These are phyloP conservation scores for Bellardia bayeri DNA, from an alignment of 2,888 invertebrate genomes.

Conservation along the genomic window DNA sequence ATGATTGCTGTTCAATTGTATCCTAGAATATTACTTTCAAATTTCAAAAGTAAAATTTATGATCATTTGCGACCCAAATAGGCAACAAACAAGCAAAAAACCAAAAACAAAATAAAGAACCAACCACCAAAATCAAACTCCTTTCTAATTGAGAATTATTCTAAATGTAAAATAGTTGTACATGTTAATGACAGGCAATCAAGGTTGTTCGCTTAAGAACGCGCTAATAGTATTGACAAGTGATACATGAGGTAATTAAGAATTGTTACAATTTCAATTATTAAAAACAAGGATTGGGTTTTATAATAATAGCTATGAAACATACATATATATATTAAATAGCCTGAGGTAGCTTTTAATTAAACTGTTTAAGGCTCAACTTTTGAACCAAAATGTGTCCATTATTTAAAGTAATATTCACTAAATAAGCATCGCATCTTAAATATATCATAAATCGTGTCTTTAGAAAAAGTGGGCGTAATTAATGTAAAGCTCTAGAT, in stretches of 20 bases:
- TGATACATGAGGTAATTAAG: slow-evolving; percentile 33
- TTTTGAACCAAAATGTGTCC: too few species aligned
- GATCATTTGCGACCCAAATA: slow-evolving; percentile 43
- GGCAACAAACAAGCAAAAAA: slow-evolving; percentile 1
- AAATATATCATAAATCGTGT: too few species aligned
- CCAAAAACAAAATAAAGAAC: slow-evolving; percentile 2
- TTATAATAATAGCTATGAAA: too few species aligned
- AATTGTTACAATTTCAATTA: slow-evolving; percentile 23
- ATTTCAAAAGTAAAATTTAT: slow-evolving; percentile 68
- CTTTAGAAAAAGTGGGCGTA: too few species aligned
- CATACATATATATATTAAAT: too few species aligned
- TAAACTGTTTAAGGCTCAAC: too few species aligned
- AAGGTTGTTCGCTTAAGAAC: slow-evolving; percentile 11
- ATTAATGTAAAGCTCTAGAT: too few species aligned
- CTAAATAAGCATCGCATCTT: too few species aligned
- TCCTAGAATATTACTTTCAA: slow-evolving; percentile 69
- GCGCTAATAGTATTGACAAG: neutral
- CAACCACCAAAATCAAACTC: slow-evolving; percentile 15
- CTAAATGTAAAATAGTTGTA: slow-evolving; percentile 47
- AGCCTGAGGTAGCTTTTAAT: too few species aligned
- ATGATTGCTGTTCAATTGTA: slow-evolving; percentile 1
- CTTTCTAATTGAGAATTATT: slow-evolving; percentile 69
- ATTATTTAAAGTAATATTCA: too few species aligned
- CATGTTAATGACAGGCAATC: slow-evolving; percentile 47
- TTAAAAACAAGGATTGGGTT: neutral